Percentiles rank a stretch among this genome's conserved stretches.
Evolutionary conservation across 1,140 invertebrate genomes (phyloP).

Genomic region (Cardiocondyla obscurior): DNA sequence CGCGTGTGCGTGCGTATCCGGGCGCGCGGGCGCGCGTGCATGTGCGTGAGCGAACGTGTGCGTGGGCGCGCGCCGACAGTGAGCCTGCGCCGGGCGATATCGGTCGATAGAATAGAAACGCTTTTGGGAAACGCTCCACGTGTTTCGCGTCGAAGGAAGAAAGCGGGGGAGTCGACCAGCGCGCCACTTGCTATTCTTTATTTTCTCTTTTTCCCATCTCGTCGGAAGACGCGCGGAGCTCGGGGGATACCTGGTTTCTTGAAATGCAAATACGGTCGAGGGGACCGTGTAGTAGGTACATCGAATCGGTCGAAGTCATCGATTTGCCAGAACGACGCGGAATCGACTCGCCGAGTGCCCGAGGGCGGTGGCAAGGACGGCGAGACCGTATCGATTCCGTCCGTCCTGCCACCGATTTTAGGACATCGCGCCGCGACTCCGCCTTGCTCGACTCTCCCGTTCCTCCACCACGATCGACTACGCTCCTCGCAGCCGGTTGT

Average conservation of each 20-base stretch:
- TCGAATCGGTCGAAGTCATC: too few relatives aligned
- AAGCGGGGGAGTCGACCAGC: not conserved
- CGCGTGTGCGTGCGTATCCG: not conserved
- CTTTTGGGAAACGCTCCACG: slow-evolving; percentile 70
- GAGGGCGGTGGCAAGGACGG: slow-evolving; percentile 17
- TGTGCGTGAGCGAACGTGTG: not conserved
- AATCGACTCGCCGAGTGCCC: not conserved
- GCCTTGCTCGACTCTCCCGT: slow-evolving; percentile 27
- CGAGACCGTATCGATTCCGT: slow-evolving; percentile 38
- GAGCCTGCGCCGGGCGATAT: slow-evolving; percentile 65
- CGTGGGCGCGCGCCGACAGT: slow-evolving; percentile 24
- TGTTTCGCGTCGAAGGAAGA: slow-evolving; percentile 44
- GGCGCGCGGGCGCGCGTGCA: not conserved
- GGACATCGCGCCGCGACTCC: slow-evolving; percentile 28
- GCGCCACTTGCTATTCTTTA: too few relatives aligned
- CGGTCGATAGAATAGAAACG: slow-evolving; percentile 71
- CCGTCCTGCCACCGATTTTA: slow-evolving; percentile 37
- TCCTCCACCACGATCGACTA: not conserved
- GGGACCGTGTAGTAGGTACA: too few relatives aligned
- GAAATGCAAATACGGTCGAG: too few relatives aligned
- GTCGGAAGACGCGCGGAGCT: too few relatives aligned
- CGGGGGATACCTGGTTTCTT: too few relatives aligned
- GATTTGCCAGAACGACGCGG: not conserved
- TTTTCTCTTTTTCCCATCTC: too few relatives aligned
- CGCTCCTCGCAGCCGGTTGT: too few relatives aligned